Conservation (phyloP, 2,888 invertebrate genomes). For the Orthonychiurus folsomi region DNA sequence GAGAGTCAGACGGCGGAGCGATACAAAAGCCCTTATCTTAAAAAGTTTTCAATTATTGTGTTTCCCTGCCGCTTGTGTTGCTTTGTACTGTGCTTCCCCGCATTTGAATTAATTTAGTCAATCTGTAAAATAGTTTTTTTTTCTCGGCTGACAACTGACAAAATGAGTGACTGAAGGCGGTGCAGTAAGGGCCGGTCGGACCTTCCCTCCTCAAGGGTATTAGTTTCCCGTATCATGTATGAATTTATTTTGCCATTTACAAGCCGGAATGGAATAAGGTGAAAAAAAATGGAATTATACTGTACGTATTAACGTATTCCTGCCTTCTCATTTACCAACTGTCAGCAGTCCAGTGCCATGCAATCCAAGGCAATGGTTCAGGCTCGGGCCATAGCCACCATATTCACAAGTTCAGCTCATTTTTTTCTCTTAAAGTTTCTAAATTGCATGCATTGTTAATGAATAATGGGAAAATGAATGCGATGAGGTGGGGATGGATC, state of each 20-base stretch:
- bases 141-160: background rate
- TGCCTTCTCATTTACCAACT: background rate
- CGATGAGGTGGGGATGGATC: background rate
- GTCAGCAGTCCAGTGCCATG: background rate
- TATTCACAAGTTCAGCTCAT: no score
- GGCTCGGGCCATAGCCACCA: no score
- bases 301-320: background rate
- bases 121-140: no score
- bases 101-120: background rate
- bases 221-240: no score
- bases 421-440: background rate
- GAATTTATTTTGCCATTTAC: background rate
- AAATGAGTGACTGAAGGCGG: background rate
- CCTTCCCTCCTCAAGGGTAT: no score
- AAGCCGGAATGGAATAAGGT: background rate
- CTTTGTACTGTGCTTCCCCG: background rate
- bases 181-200: background rate
- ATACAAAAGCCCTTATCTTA: background rate
- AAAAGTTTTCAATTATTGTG: background rate
- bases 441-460: background rate
- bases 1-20: background rate
- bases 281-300: background rate
- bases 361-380: no score
- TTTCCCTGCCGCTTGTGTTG: background rate
- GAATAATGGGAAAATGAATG: background rate